phyloP scores from a whole-genome alignment of 2,797 vertebrate genomes.

The Sciaenops ocellatus region DNA sequence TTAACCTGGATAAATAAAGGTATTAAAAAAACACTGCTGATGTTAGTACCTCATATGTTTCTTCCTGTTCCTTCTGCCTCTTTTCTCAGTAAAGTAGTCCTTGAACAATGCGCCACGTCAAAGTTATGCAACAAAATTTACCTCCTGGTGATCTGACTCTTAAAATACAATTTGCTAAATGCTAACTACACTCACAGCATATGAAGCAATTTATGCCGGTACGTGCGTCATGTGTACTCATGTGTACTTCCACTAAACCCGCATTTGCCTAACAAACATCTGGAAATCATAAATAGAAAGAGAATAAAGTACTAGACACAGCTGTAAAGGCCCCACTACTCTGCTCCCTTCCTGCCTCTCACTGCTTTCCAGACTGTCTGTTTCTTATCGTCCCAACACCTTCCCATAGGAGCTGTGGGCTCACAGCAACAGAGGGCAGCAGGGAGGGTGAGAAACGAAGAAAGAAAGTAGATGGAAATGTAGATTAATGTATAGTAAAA shows the following conservation, averaged over 20 bases:
- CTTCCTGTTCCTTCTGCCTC: conserved; percentile 3
- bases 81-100: conserved; percentile 8
- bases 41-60: conserved; percentile 5
- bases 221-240: conserved; percentile 18
- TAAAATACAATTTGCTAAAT: background rate
- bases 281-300: conserved; percentile 60
- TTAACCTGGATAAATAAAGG: conserved; percentile 42
- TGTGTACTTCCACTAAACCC: conserved; percentile 18
- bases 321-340: conserved; percentile 55
- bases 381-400: conserved; percentile 80
- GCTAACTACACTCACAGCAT: background rate
- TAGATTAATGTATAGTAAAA: conserved; percentile 51
- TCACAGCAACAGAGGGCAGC: conserved; percentile 41
- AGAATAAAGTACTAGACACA: conserved; percentile 49
- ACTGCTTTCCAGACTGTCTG: conserved; percentile 73
- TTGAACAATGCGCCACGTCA: background rate
- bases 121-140: conserved; percentile 30
- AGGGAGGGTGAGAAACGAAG: conserved; percentile 50
- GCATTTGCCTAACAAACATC: conserved; percentile 56
- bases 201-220: conserved; percentile 9
- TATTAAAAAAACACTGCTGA: conserved; percentile 16
- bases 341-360: conserved; percentile 69
- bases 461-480: conserved; percentile 46
- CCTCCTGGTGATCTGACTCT: conserved; percentile 22
- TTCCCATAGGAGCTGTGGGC: conserved; percentile 75